Conservation (phyloP, 2,888 invertebrate species). For the Gisinianus flammeolus region DNA sequence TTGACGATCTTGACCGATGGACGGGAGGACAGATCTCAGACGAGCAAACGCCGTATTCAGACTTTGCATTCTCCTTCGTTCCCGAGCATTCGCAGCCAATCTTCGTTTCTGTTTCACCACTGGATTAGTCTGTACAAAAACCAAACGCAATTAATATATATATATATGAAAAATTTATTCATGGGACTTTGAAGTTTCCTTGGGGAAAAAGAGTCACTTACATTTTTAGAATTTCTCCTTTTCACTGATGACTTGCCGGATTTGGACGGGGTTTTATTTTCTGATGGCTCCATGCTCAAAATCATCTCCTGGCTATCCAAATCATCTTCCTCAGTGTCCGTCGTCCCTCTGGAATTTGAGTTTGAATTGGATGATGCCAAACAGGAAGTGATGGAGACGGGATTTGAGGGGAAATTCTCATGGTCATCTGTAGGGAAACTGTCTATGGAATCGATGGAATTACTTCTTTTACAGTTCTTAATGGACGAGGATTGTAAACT, state of each 20-base stretch:
- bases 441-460: conserved; percentile 26
- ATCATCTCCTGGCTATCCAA: background rate
- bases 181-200: background rate
- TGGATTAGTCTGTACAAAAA: conserved; percentile 79
- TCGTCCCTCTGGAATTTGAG: background rate
- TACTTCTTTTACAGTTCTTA: background rate
- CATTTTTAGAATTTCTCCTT: conserved; percentile 41
- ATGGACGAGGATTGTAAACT: background rate
- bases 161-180: background rate
- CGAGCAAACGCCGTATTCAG: conserved; percentile 92
- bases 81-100: conserved; percentile 90
- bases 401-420: background rate
- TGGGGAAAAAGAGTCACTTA: conserved; percentile 28
- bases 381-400: background rate
- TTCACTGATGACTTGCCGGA: conserved; percentile 16
- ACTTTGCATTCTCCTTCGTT: conserved; percentile 90
- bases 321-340: conserved; percentile 6
- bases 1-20: conserved; percentile 87
- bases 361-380: background rate
- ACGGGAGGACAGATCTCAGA: conserved; percentile 87
- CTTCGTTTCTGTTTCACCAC: conserved; percentile 81
- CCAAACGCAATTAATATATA: too few relatives aligned
- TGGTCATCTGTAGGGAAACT: conserved; percentile 12
- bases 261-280: conserved; percentile 5
- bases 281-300: background rate